Evolutionary conservation across 2,888 invertebrate species (phyloP), one percentile per base, ranked within the genome.

Genomic region (Hemaris fuciformis): DNA sequence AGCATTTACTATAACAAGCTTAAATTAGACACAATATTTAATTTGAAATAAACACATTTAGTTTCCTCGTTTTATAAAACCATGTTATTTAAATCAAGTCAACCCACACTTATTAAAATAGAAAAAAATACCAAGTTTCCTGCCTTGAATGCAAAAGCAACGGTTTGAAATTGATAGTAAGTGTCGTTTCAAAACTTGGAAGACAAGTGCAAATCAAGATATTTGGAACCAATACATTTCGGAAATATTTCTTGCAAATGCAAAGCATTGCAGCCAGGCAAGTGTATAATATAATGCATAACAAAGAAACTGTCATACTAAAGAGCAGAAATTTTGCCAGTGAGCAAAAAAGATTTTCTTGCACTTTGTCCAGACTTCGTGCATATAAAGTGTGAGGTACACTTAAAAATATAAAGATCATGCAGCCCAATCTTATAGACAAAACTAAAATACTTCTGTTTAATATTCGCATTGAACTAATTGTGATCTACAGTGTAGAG

Each of bases 221-320:
- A 74, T 57, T 31, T 22, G 31, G 42, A 31, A 42, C 34, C 57
- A 57, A 61, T 57, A 45, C 13, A 15, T 18, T 25, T 57, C 22
- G 13, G 34, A 31, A 61, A 81, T 78, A 77, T 75, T 81, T 72
- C 85, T 74, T 84, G 89, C 84, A 84, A 88, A 91, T 89, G 91
- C 91, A 86, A 91, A 91, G 91, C 91, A 82, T 89, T 89, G 88
- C 87, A 87, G 85, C 85, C 88, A 91, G 91, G 91, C 91, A n/a
- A n/a, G 90, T 87, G 89, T 83, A 83, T 82, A 77, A 69, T 70
- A 69, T 69, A 75, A 81, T 79, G 77, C 79, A 77, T 75, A 60
- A 34, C 25, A 23, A 34, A 23, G 23, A 48, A 48, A 34, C 22
- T 53, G 18, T 18, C 25, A 60, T 53, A 48, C 38, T 25, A 57